A percentile compares a stretch with the other conserved stretches of the same genome.
phyloP scores from a whole-genome alignment of 2,113 vertebrate genomes.

The Colaptes auratus region DNA sequence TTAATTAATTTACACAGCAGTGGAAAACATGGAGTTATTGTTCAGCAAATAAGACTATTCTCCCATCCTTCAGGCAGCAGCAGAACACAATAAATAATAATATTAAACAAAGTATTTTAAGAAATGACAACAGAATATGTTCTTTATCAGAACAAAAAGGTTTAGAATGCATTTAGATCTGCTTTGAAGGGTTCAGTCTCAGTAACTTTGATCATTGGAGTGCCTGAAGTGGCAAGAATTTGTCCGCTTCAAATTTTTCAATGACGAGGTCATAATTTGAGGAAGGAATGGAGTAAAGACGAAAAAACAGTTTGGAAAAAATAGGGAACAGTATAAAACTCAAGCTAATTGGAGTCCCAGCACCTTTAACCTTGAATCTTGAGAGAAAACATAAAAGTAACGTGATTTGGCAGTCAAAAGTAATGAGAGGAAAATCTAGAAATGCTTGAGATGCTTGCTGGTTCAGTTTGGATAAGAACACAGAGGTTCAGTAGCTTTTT shows the following conservation, averaged over 20 bases:
- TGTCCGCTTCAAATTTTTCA: not conserved
- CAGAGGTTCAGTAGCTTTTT: not conserved
- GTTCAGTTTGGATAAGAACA: not conserved
- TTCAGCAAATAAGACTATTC: constrained; percentile 18
- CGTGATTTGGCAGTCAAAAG: constrained; percentile 1
- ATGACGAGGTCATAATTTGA: not conserved
- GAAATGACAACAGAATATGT: not conserved
- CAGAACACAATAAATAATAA: not conserved
- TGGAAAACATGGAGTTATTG: constrained; percentile 34
- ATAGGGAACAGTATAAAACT: not conserved
- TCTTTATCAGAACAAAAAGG: constrained; percentile 18
- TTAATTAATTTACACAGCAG: constrained; percentile 79
- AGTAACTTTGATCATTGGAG: not conserved
- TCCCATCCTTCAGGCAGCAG: not conserved
- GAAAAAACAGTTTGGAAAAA: not conserved
- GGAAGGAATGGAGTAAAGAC: not conserved
- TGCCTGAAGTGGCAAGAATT: not conserved
- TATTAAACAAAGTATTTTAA: not conserved
- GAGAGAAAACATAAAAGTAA: not conserved
- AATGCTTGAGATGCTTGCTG: not conserved
- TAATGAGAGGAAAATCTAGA: not conserved
- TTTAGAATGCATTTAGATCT: not conserved
- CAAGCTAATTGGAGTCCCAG: not conserved
- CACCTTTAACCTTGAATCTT: not conserved
- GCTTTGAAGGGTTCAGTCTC: not conserved